phyloP scores from a whole-genome alignment of 2,888 invertebrate genomes.

The Yponomeuta cagnagella region DNA sequence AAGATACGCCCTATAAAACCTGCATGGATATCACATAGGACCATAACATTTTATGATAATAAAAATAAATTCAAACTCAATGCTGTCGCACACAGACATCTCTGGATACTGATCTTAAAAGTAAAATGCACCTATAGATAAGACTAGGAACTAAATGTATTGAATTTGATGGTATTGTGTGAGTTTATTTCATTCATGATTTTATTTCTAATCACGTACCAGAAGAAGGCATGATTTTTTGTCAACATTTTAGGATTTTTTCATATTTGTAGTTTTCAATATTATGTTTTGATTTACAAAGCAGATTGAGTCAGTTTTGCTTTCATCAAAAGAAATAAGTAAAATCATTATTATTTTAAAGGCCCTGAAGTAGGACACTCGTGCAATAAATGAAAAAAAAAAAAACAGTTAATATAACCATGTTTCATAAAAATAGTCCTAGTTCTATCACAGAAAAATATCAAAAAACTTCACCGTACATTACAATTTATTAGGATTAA shows the following conservation, averaged over 20 bases:
- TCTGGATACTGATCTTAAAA: neutral
- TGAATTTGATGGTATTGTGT: slow-evolving; percentile 27
- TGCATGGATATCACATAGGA: no score
- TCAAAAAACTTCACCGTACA: slow-evolving; percentile 35
- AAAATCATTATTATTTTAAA: neutral
- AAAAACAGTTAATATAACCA: neutral
- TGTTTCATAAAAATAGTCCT: slow-evolving; percentile 40
- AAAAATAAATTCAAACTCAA: no score
- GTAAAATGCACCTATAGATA: slow-evolving; percentile 66
- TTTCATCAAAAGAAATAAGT: neutral
- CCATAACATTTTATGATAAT: no score
- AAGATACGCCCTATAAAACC: no score
- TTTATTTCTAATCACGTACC: neutral
- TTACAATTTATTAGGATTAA: neutral
- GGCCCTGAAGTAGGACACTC: no score
- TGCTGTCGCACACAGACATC: neutral
- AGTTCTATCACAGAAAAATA: slow-evolving; percentile 73
- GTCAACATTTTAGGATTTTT: no score
- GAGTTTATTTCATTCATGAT: neutral
- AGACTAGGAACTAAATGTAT: slow-evolving; percentile 56
- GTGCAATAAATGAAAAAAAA: no score
- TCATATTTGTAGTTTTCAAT: neutral
- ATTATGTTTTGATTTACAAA: no score
- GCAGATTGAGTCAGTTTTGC: slow-evolving; percentile 11
- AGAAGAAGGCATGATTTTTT: neutral